Evolutionary conservation across 2,113 vertebrate species (phyloP).

Genomic region (Elephantulus edwardii): DNA sequence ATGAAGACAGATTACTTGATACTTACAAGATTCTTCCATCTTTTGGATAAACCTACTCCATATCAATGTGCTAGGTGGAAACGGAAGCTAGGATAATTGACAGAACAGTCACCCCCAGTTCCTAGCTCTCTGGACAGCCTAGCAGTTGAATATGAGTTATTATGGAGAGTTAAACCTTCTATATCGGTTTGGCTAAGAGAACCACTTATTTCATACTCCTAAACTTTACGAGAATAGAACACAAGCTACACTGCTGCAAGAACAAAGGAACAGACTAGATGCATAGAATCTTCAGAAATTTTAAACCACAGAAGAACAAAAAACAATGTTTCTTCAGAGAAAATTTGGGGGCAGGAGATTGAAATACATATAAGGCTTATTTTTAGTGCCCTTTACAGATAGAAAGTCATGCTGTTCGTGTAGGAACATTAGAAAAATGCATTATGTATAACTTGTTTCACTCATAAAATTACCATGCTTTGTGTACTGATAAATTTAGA

Average conservation of each 20-base stretch:
- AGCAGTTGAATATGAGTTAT: neutral
- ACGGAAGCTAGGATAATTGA: neutral
- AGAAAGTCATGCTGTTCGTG: slow-evolving; percentile 77
- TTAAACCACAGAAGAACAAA: slow-evolving; percentile 65
- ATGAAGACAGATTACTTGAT: slow-evolving; percentile 61
- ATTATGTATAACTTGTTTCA: slow-evolving; percentile 79
- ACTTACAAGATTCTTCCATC: slow-evolving; percentile 15
- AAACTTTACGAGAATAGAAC: slow-evolving; percentile 47
- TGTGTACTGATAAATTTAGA: slow-evolving; percentile 80
- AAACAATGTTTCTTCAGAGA: slow-evolving; percentile 57
- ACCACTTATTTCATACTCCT: slow-evolving; percentile 25
- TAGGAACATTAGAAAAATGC: slow-evolving; percentile 75
- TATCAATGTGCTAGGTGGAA: neutral
- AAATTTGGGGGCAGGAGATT: slow-evolving; percentile 73
- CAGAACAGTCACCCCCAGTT: neutral
- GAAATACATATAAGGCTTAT: slow-evolving; percentile 73
- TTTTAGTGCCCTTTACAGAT: slow-evolving; percentile 80
- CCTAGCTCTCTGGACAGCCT: neutral
- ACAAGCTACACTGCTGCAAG: slow-evolving; percentile 22
- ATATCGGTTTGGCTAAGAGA: neutral
- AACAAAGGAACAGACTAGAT: slow-evolving; percentile 71
- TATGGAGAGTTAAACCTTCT: neutral
- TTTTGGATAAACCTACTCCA: slow-evolving; percentile 47
- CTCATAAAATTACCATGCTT: slow-evolving; percentile 80
- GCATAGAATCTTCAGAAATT: slow-evolving; percentile 63